Conservation (phyloP, 2,113 vertebrate genomes). For the Rhombomys opimus region DNA sequence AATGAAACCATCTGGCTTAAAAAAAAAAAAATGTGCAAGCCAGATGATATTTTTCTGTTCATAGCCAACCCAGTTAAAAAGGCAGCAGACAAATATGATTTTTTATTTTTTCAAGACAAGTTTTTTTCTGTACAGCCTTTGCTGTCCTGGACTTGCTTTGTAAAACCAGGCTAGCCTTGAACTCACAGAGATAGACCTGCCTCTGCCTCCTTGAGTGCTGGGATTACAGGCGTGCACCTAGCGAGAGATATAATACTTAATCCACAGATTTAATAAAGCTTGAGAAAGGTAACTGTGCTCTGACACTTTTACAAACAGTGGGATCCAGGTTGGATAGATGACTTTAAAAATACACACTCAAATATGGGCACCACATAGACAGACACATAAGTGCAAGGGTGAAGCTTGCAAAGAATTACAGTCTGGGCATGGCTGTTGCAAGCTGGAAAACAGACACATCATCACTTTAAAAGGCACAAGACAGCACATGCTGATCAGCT, state of each 20-base stretch:
- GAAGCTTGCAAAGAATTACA: not conserved
- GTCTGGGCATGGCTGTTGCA: not conserved
- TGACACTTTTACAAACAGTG: not conserved
- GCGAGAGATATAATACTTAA: not conserved
- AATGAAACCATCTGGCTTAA: not conserved
- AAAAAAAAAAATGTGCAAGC: not conserved
- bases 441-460: not conserved
- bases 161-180: too few species aligned
- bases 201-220: too few species aligned
- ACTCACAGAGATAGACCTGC: too few species aligned
- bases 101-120: too few species aligned
- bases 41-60: not conserved
- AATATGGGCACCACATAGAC: not conserved
- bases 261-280: not conserved
- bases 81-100: not conserved
- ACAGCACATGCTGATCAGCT: fast-evolving
- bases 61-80: not conserved
- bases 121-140: too few species aligned
- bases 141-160: too few species aligned
- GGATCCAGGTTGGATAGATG: not conserved
- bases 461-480: not conserved
- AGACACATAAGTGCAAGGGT: too few species aligned
- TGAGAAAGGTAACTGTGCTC: not conserved
- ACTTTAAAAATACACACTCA: not conserved
- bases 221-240: too few species aligned